phyloP scores from a whole-genome alignment of 2,113 vertebrate genomes.

The Chionodraco myersi region DNA sequence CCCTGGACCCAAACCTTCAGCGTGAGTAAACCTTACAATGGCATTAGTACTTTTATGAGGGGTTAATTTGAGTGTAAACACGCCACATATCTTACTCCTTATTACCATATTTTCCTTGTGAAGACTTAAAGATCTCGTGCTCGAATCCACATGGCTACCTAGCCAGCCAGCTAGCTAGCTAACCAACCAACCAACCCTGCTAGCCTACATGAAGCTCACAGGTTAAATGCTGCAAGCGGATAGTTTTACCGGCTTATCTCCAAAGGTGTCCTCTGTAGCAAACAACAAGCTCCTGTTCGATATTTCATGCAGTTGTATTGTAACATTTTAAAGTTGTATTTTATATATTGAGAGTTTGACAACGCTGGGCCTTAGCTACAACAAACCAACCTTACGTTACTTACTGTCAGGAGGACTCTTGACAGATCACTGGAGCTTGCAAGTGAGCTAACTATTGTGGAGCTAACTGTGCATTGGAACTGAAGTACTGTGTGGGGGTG shows the following conservation, averaged over 20 bases:
- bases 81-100: accelerated
- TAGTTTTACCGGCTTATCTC: slow-evolving; percentile 4
- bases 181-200: slow-evolving; percentile 30
- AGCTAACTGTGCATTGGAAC: not conserved
- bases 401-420: not conserved
- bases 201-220: slow-evolving; percentile 44
- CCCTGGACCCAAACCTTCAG: slow-evolving; percentile 54
- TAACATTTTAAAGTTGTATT: not conserved
- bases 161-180: slow-evolving; percentile 50
- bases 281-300: not conserved
- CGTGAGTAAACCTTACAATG: slow-evolving; percentile 57
- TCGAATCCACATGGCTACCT: slow-evolving; percentile 74
- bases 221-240: slow-evolving; percentile 31
- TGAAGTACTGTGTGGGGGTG: not conserved
- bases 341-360: not conserved
- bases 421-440: not conserved
- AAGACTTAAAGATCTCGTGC: slow-evolving; percentile 45
- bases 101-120: not conserved
- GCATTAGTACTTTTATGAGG: accelerated
- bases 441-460: no score
- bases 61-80: accelerated
- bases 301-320: not conserved
- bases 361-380: slow-evolving; percentile 54
- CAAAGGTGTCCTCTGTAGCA: not conserved
- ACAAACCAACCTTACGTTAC: slow-evolving; percentile 9